A percentile compares a stretch with the other conserved stretches of the same genome.
Conservation (phyloP, 92 coral and sea anemone genomes). For the Plumapathes pennacea region DNA sequence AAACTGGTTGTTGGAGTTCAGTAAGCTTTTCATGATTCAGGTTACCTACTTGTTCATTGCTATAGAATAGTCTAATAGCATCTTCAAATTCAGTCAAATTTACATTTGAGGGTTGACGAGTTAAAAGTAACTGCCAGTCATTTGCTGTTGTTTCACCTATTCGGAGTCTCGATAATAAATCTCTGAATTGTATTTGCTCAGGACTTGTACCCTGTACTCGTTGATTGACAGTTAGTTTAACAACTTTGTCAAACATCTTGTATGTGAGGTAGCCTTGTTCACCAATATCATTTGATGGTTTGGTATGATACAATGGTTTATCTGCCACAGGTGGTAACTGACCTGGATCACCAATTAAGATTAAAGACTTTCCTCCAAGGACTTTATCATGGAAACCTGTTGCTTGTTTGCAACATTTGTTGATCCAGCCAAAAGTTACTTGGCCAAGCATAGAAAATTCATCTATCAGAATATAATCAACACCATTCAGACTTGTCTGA, state of each 20-base stretch:
- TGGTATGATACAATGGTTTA: constrained; percentile 54
- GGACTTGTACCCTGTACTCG: constrained; percentile 38
- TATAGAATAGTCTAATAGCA: constrained; percentile 23
- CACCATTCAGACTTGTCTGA: constrained; percentile 21
- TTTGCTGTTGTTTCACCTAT: constrained; percentile 33
- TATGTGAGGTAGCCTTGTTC: constrained; percentile 59
- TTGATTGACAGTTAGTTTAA: constrained; percentile 42
- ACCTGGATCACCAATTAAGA: constrained; percentile 40
- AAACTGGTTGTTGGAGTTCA: constrained; percentile 33
- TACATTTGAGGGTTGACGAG: constrained; percentile 42
- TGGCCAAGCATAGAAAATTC: constrained; percentile 61
- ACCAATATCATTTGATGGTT: constrained; percentile 36
- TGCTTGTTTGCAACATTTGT: constrained; percentile 46
- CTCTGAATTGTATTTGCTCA: constrained; percentile 24
- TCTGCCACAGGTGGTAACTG: constrained; percentile 49
- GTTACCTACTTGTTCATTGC: constrained; percentile 13
- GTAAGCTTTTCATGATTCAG: neutral
- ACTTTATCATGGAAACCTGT: constrained; percentile 30
- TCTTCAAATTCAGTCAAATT: constrained; percentile 18
- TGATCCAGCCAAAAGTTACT: constrained; percentile 46
- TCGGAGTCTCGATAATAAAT: constrained; percentile 30
- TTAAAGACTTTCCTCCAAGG: constrained; percentile 31
- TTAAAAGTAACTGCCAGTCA: constrained; percentile 49
- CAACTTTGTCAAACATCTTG: constrained; percentile 48
- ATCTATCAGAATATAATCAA: constrained; percentile 45